Evolutionary conservation across 1,140 invertebrate species (phyloP).

Genomic region (Chrysomallon squamiferum): DNA sequence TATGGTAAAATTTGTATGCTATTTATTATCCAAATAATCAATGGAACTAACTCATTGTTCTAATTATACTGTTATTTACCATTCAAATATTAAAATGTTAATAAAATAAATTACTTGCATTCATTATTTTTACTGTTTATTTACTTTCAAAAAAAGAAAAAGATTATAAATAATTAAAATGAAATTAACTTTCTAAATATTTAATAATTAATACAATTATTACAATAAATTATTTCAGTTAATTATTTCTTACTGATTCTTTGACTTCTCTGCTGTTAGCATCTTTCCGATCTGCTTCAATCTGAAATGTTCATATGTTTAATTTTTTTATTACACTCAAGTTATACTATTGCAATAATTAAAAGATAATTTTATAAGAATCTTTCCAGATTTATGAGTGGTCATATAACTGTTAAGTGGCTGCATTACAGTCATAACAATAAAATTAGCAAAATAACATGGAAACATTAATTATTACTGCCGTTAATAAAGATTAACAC

Average conservation of each 20-base stretch:
- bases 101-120: background rate
- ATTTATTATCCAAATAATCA: background rate
- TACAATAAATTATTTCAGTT: no score
- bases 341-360: background rate
- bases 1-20: background rate
- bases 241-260: constrained; percentile 6
- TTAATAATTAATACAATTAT: no score
- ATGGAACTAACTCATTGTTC: no score
- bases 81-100: background rate
- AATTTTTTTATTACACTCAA: background rate
- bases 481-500: no score
- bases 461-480: background rate
- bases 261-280: constrained; percentile 8
- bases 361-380: background rate
- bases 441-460: background rate
- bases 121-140: background rate
- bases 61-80: background rate
- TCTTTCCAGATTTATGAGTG: background rate
- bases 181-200: no score
- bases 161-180: no score
- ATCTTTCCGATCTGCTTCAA: constrained; percentile 7
- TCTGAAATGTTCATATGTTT: constrained; percentile 1
- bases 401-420: background rate
- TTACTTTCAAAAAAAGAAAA: no score
- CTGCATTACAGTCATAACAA: background rate